Evolutionary conservation across 2,113 vertebrate genomes (phyloP), one percentile per base, ranked within the genome.

Genomic region (Mobula hypostoma): DNA sequence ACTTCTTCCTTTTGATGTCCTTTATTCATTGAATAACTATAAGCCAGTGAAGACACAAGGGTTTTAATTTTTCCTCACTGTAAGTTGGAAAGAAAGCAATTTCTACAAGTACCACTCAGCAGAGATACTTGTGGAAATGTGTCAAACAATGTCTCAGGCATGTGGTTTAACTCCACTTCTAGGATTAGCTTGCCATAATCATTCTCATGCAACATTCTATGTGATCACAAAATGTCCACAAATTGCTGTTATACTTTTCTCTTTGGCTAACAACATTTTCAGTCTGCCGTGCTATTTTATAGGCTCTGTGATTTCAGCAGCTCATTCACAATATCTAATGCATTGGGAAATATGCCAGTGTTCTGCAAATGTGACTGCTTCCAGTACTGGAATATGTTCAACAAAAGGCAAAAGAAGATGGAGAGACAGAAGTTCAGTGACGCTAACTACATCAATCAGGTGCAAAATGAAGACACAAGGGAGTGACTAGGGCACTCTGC

Each of bases 91-190:
- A 66, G 17, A 14, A 66, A 66, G 32, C 29, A 66, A 14, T 63
- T 90, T 32, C 8, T 5, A n/a, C 85, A 48, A 48, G 48, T 48
- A 48, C 48, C 48, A 19, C 61, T 66, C 85, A 63, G 15, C n/a
- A 15, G 85, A 90, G 66, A 61, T 66, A 90, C 85, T 90, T 90
- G 85, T 88, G 61, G 29, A 29, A 90, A 87, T n/a, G 83, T 87
- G 83, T 87, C 27, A 68, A 90, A n/a, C 61, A 90, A 90, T 90
- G 66, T 90, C 61, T 90, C 27, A 66, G 61, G 61, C 61, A 66
- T 32, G 29, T 66, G 85, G 61, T 32, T 85, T 32, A 66, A 61
- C n/a, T 90, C 4, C 61, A 66, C 29, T n/a, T 85, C 14, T 90
- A 61, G 85, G 85, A 68, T 66, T 66, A 66, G 12, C 61, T 17